Evolutionary conservation across 2,888 invertebrate genomes (phyloP).

Genomic region (Cosmorhoe ocellata): DNA sequence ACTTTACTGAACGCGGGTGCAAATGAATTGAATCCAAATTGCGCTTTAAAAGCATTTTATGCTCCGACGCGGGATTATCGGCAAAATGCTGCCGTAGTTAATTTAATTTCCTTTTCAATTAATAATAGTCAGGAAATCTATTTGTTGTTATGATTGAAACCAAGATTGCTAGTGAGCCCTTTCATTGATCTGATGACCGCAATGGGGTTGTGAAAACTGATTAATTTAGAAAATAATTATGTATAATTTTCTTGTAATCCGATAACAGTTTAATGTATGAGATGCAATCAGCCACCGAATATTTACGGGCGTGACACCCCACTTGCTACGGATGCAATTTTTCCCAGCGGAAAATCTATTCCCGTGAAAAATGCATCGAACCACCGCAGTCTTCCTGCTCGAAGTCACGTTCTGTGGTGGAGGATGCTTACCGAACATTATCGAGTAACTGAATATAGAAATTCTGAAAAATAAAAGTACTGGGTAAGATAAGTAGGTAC

Average conservation of each 20-base stretch:
- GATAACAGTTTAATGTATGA: constrained; percentile 41
- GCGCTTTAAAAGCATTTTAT: constrained; percentile 57
- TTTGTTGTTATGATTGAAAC: constrained; percentile 43
- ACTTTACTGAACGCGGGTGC: constrained; percentile 52
- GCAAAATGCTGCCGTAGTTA: constrained; percentile 50
- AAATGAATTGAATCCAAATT: constrained; percentile 58
- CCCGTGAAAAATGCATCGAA: constrained; percentile 61
- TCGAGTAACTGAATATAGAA: constrained; percentile 39
- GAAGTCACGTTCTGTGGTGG: constrained; percentile 70
- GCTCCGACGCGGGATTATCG: constrained; percentile 57
- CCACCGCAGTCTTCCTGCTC: constrained; percentile 45
- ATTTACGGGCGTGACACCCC: constrained; percentile 50
- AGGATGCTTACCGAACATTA: constrained; percentile 56
- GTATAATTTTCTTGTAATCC: background rate
- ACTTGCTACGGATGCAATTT: constrained; percentile 62
- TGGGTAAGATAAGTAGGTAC: no score
- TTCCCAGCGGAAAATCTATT: constrained; percentile 58
- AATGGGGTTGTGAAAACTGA: no score
- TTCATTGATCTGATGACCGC: background rate
- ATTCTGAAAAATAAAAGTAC: constrained; percentile 10
- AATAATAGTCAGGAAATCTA: constrained; percentile 51
- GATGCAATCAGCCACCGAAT: constrained; percentile 53
- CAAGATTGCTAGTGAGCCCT: constrained; percentile 17
- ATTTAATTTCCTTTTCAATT: constrained; percentile 54
- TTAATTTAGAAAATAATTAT: background rate